Percentiles rank a stretch among this genome's conserved stretches.
Conservation (phyloP, 1,140 invertebrate species). For the Matsumurasca onukii region DNA sequence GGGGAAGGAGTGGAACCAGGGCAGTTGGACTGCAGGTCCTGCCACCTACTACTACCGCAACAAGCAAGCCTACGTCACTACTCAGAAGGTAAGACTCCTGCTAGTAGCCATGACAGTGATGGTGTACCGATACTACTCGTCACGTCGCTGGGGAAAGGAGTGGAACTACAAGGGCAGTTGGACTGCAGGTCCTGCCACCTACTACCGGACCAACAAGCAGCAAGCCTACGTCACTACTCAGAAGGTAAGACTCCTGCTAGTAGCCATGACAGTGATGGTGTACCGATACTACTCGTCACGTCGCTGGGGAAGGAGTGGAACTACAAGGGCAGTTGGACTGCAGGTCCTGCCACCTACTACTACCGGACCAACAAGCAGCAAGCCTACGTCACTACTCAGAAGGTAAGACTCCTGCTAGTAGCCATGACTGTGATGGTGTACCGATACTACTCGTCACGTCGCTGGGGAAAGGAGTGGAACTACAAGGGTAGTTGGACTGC, state of each 20-base stretch:
- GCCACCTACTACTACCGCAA: conserved; percentile 21
- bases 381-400: conserved; percentile 33
- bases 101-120: conserved; percentile 62
- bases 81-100: conserved; percentile 43
- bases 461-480: conserved; percentile 31
- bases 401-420: conserved; percentile 48
- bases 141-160: conserved; percentile 35
- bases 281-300: no score
- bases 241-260: no score
- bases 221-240: not conserved
- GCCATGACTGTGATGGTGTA: conserved; percentile 65
- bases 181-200: conserved; percentile 22
- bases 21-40: conserved; percentile 19
- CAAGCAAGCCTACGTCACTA: conserved; percentile 25
- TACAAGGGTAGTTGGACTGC: conserved; percentile 20
- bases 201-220: conserved; percentile 14
- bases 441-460: conserved; percentile 58
- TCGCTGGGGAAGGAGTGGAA: no score
- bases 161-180: conserved; percentile 23
- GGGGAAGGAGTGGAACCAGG: conserved; percentile 29
- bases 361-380: not conserved
- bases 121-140: conserved; percentile 62
- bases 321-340: no score
- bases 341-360: conserved; percentile 24
- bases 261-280: no score